Conservation (phyloP, 2,797 vertebrate species). For the Sebastes wilsoni region DNA sequence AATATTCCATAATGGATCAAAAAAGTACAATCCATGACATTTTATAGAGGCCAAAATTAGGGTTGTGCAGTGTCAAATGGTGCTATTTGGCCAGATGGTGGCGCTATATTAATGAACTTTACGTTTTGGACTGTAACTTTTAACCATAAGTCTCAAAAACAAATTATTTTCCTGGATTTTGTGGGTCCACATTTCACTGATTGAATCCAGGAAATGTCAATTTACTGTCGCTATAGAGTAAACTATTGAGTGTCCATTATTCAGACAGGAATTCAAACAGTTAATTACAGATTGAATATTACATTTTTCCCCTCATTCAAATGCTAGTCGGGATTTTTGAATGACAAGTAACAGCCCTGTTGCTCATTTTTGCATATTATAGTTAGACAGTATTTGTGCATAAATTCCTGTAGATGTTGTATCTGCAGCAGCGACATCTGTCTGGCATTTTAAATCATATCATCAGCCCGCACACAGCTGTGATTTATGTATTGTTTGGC, state of each 20-base stretch:
- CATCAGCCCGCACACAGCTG: constrained; percentile 18
- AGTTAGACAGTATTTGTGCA: neutral
- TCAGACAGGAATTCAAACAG: neutral
- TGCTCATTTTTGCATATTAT: neutral
- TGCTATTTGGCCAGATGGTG: no score
- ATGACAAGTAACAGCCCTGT: neutral
- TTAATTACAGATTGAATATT: neutral
- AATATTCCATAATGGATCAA: no score
- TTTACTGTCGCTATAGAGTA: neutral
- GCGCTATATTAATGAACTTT: no score
- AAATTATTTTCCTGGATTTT: no score
- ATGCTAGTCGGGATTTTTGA: neutral
- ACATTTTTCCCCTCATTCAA: neutral
- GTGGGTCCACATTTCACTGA: neutral
- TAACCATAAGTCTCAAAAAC: no score
- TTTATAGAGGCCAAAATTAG: no score
- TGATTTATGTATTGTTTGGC: constrained; percentile 58
- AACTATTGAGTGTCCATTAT: neutral
- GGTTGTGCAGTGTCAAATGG: no score
- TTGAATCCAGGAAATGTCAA: neutral
- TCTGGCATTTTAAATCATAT: constrained; percentile 45
- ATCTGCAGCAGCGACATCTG: constrained; percentile 21
- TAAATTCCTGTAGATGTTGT: constrained; percentile 11
- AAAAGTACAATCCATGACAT: no score
- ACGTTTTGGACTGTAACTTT: no score